A percentile compares a stretch with the other conserved stretches of the same genome.
Conservation (phyloP, 2,113 vertebrate genomes). For the Azemiops feae region DNA sequence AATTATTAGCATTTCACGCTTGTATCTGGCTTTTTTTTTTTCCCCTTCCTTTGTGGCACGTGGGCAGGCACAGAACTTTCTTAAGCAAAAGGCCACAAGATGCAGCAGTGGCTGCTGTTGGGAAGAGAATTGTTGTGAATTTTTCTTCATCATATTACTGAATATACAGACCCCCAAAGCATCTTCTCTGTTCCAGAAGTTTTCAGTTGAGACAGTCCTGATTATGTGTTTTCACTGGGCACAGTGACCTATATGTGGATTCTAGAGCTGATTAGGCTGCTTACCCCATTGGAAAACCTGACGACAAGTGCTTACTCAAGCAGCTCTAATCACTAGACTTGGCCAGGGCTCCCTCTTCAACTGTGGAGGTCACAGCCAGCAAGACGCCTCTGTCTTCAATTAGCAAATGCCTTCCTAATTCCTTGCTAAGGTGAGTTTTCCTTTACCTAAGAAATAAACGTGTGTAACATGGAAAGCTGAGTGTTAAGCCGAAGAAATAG, state of each 20-base stretch:
- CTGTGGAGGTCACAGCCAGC: slow-evolving; percentile 7
- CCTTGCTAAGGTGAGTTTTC: slow-evolving; percentile 33
- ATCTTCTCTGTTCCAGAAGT: neutral
- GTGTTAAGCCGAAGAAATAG: fast-evolving
- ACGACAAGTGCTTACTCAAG: slow-evolving; percentile 40
- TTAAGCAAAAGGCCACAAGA: neutral
- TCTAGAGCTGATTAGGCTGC: slow-evolving; percentile 42
- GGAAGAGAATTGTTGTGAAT: neutral
- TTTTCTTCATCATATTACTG: neutral
- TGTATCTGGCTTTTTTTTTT: neutral
- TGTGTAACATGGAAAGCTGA: neutral
- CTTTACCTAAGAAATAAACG: neutral
- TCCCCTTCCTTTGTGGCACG: neutral
- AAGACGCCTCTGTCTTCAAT: neutral
- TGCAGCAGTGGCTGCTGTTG: neutral
- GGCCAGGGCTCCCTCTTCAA: slow-evolving; percentile 15
- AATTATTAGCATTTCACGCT: neutral
- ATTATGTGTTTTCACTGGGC: neutral
- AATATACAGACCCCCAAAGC: neutral
- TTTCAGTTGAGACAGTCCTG: neutral
- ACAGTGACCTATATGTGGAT: neutral
- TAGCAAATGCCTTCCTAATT: neutral
- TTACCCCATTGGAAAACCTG: slow-evolving; percentile 50
- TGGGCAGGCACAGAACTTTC: neutral
- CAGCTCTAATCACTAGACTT: slow-evolving; percentile 38